Evolutionary conservation across 2,888 invertebrate species (phyloP).

Genomic region (Trichopria drosophilae): DNA sequence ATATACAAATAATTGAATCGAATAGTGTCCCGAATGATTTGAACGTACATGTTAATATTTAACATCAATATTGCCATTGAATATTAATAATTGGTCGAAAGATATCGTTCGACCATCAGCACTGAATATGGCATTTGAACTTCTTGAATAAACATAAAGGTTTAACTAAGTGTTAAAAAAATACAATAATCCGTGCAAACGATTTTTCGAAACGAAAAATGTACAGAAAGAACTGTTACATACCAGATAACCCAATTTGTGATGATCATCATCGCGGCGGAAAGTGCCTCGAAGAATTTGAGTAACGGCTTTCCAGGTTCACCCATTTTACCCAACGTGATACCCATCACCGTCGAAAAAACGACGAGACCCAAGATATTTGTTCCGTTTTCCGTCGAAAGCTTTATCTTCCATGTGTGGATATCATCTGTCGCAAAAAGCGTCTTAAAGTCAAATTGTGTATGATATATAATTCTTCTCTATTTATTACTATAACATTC

Average conservation of each 20-base stretch:
- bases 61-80: too few relatives aligned
- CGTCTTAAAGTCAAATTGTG: background rate
- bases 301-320: constrained; percentile 80
- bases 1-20: too few relatives aligned
- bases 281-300: constrained; percentile 82
- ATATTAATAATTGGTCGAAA: too few relatives aligned
- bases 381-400: constrained; percentile 73
- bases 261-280: constrained; percentile 95
- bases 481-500: too few relatives aligned
- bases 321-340: constrained; percentile 87
- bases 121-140: too few relatives aligned
- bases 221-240: constrained; percentile 37
- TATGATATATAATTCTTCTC: background rate
- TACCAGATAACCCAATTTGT: constrained; percentile 96
- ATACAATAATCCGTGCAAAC: too few relatives aligned
- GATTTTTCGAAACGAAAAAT: background rate
- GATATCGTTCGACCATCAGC: too few relatives aligned
- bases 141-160: too few relatives aligned
- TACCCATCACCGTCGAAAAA: constrained; percentile 85
- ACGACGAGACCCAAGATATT: constrained; percentile 85
- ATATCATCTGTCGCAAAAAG: constrained; percentile 37
- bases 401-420: constrained; percentile 68
- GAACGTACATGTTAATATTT: too few relatives aligned
- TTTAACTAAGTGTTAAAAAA: too few relatives aligned
- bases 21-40: too few relatives aligned